Percentiles rank a stretch among this genome's conserved stretches.
Conservation (phyloP, 1,140 invertebrate genomes). For the Panagrolaimus sp. region DNA sequence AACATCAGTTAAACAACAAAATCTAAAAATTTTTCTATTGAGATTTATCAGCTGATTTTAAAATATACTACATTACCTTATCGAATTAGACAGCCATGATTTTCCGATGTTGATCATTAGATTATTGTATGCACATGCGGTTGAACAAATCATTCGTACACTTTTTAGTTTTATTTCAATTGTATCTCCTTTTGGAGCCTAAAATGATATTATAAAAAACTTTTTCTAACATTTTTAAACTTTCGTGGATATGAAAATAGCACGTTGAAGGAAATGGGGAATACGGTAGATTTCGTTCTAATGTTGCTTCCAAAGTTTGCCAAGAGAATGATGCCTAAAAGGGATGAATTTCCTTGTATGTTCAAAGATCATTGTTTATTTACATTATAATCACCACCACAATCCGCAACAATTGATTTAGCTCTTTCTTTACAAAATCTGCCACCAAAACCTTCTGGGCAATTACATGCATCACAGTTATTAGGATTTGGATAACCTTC, state of each 20-base stretch:
- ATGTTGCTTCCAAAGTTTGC: slow-evolving; percentile 9
- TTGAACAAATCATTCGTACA: slow-evolving; percentile 4
- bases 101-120: neutral
- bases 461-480: slow-evolving; percentile 49
- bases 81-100: neutral
- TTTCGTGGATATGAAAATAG: slow-evolving; percentile 1
- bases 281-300: neutral
- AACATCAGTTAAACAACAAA: neutral
- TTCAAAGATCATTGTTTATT: too few species aligned
- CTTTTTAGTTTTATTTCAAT: neutral
- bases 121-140: neutral
- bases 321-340: slow-evolving; percentile 6
- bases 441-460: slow-evolving; percentile 51
- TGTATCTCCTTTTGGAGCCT: neutral
- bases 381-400: slow-evolving; percentile 7
- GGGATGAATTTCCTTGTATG: neutral
- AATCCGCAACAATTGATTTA: neutral
- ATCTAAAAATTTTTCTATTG: slow-evolving; percentile 1
- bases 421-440: slow-evolving; percentile 21
- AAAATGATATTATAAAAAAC: neutral
- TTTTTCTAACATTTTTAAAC: neutral
- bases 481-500: slow-evolving; percentile 57
- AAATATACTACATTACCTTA: neutral
- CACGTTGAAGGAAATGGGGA: slow-evolving; percentile 1
- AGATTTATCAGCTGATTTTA: neutral